A percentile compares a stretch with the other conserved stretches of the same genome.
These are phyloP conservation scores for Erpobdella octoculata DNA, from an alignment of 2,888 invertebrate genomes.

Conservation along the genomic window DNA sequence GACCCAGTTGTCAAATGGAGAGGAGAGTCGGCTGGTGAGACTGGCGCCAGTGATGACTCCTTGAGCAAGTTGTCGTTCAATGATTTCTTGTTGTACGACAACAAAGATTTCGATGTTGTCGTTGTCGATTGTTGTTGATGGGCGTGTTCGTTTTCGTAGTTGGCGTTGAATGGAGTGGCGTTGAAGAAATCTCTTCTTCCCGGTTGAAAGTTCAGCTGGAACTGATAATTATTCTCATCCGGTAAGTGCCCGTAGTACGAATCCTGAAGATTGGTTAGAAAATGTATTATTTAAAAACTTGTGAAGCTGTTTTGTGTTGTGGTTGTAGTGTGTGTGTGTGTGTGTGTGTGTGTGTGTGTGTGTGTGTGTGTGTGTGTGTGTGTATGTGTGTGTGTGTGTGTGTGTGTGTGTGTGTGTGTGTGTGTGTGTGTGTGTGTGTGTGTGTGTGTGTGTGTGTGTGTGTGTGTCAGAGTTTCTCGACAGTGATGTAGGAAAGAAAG, in stretches of 20 bases:
- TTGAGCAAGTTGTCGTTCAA: slow-evolving; percentile 5
- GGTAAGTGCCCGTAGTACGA: slow-evolving; percentile 14
- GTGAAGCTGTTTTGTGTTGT: not conserved
- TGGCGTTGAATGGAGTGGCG: not conserved
- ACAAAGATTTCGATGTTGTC: slow-evolving; percentile 5
- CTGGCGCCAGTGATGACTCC: too few species aligned
- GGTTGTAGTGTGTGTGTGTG: not conserved
- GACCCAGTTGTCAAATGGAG: not conserved
- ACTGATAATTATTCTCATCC: slow-evolving; percentile 5
- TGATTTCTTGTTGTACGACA: slow-evolving; percentile 15
- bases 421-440: too few species aligned
- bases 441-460: too few species aligned
- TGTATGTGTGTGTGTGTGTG: too few species aligned
- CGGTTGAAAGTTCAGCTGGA: not conserved
- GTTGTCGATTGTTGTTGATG: not conserved
- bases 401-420: too few species aligned
- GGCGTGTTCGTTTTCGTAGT: not conserved
- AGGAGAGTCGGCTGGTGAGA: not conserved
- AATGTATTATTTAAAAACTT: too few species aligned
- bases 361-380: too few species aligned
- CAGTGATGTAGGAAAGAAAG: not conserved
- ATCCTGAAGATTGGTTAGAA: too few species aligned
- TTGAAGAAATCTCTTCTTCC: slow-evolving; percentile 14
- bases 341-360: too few species aligned
- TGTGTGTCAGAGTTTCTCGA: too few species aligned